Evolutionary conservation across 2,113 vertebrate species (phyloP).

Genomic region (Solenodon paradoxus): DNA sequence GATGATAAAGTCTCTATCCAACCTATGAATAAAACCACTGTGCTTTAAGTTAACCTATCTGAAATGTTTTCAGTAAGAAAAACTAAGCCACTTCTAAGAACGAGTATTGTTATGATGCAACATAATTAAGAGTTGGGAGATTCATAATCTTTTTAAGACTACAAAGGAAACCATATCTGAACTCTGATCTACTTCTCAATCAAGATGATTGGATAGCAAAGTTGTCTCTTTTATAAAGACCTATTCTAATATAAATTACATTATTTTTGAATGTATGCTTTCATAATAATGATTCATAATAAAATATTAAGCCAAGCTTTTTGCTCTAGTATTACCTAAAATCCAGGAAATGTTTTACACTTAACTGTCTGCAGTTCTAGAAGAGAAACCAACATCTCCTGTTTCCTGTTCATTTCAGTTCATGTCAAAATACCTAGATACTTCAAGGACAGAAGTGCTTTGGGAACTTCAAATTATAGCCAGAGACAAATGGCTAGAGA

Average conservation of each 20-base stretch:
- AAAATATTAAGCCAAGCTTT: conserved; percentile 41
- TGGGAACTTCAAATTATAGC: neutral
- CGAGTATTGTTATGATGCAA: neutral
- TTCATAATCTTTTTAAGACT: neutral
- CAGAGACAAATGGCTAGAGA: conserved; percentile 34
- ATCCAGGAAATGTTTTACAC: conserved; percentile 35
- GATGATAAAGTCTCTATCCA: neutral
- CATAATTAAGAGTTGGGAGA: neutral
- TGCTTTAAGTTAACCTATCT: neutral
- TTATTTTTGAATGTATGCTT: conserved; percentile 2
- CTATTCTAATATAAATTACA: neutral
- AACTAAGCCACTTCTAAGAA: conserved; percentile 27
- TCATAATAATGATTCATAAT: conserved; percentile 47
- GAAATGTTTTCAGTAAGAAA: conserved; percentile 20
- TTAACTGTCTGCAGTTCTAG: conserved; percentile 29
- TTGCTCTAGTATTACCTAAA: conserved; percentile 15
- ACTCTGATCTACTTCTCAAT: neutral
- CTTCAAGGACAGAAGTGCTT: neutral
- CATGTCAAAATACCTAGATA: conserved; percentile 15
- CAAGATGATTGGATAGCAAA: neutral
- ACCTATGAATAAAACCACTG: neutral
- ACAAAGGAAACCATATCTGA: neutral
- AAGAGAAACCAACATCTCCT: conserved; percentile 24
- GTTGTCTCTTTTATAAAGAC: neutral
- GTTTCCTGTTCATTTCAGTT: neutral